Evolutionary conservation across 2,113 vertebrate genomes (phyloP), one percentile per base, ranked within the genome.

Genomic region (Trichomycterus rosablanca): DNA sequence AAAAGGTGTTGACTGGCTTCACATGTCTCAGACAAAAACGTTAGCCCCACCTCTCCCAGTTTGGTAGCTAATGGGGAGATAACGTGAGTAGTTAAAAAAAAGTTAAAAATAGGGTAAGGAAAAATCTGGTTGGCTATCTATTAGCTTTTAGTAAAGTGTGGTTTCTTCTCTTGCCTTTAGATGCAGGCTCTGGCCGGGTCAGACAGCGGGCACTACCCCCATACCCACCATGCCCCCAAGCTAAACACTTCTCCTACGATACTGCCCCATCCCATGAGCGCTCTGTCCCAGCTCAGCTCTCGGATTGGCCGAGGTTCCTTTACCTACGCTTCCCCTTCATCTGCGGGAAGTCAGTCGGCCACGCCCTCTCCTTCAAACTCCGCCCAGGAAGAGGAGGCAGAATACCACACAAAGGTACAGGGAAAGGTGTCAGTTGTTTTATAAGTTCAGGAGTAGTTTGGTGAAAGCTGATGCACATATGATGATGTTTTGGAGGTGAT

Each of bases 351-450:
- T 86, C 97, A 98, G 76, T 97, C 96, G 22, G 95, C 96, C 24
- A 99, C 96, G 11, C 96, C 96, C 42, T 99, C 95, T 67, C 96
- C 96, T 82, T 97, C 96, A 70, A 97, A 95, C 63, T 98, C 96
- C 66, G 92, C 92, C 69, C 95, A 99, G 88, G 95, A 98, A 86
- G 96, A 99, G 86, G 95, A 99, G 76, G 90, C 88, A 1, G 95
- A 99, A 81, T 90, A 89, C 37, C 93, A 97, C 78, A 88, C 80
- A 34, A 97, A 98, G 94, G 96, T 98, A 92, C 1, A 56, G 65
- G 37, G 5, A 67, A 45, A 48, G 32, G 30, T 15, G 22, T 50
- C 61, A 52, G 51, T 1, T 14, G 12, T 37, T 30, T 10, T 52
- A 35, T 28, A 40, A 43, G 4, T 9, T n/a, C n/a, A n/a, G n/a